Conservation (phyloP, 2,113 vertebrate genomes). For the Xiphophorus couchianus region DNA sequence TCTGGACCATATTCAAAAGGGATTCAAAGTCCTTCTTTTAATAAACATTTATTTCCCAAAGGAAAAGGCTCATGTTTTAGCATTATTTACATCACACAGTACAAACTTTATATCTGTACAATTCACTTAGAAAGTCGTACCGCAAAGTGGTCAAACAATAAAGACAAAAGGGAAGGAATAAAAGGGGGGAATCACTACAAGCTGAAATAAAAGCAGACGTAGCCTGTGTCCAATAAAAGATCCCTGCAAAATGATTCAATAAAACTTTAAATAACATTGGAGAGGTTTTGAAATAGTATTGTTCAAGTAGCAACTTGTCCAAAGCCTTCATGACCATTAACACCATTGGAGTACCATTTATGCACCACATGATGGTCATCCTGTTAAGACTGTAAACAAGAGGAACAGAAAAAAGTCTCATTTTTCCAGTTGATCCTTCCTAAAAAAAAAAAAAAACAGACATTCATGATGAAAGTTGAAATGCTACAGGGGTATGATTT, state of each 20-base stretch:
- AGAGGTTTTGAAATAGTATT: constrained; percentile 47
- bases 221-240: constrained; percentile 6
- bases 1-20: constrained; percentile 9
- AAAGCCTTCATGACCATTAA: constrained; percentile 19
- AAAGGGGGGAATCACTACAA: constrained; percentile 6
- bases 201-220: neutral
- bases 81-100: constrained; percentile 77
- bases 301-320: constrained; percentile 46
- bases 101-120: constrained; percentile 60
- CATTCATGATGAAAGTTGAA: constrained; percentile 6
- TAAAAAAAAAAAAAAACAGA: neutral
- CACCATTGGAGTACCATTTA: constrained; percentile 35
- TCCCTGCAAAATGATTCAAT: constrained; percentile 19
- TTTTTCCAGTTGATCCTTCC: neutral
- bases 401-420: constrained; percentile 2
- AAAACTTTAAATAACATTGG: constrained; percentile 68
- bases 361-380: constrained; percentile 43
- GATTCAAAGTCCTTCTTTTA: constrained; percentile 7
- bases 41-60: constrained; percentile 68
- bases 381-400: constrained; percentile 53
- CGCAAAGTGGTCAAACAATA: constrained; percentile 34
- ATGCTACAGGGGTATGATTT: neutral
- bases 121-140: constrained; percentile 38
- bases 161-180: constrained; percentile 22
- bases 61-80: constrained; percentile 65